Conservation (phyloP, 2,113 vertebrate genomes). For the Alaudala cheleensis region DNA sequence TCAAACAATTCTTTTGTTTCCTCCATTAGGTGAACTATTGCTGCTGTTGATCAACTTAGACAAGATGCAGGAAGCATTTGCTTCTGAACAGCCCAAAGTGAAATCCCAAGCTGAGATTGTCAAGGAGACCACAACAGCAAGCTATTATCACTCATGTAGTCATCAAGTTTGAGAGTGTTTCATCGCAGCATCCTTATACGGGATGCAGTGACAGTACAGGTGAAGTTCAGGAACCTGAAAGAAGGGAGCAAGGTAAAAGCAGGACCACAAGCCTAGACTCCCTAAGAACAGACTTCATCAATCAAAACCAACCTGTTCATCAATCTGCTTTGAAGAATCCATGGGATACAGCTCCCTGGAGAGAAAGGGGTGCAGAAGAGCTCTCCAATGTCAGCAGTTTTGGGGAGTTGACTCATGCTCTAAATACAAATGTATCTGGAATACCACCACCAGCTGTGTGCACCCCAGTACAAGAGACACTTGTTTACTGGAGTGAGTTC, state of each 20-base stretch:
- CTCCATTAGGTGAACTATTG: background rate
- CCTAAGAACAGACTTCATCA: background rate
- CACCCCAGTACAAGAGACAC: background rate
- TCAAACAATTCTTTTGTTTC: background rate
- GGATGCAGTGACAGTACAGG: background rate
- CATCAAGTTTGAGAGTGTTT: background rate
- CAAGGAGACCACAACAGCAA: background rate
- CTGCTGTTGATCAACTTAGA: background rate
- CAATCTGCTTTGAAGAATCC: background rate
- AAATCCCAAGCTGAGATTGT: background rate
- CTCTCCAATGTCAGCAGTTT: background rate
- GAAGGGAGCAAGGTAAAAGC: background rate
- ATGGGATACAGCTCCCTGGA: background rate
- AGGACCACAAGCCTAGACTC: background rate
- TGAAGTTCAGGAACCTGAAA: background rate
- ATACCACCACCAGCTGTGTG: background rate
- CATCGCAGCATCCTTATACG: rapidly evolving
- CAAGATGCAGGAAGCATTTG: background rate
- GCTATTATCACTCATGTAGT: background rate
- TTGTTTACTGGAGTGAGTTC: background rate
- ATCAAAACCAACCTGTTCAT: background rate
- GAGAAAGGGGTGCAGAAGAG: background rate
- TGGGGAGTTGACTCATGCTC: rapidly evolving
- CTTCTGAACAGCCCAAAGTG: background rate
- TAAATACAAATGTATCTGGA: background rate